Evolutionary conservation across 2,888 invertebrate species (phyloP).

Genomic region (Amphimallon solstitiale): DNA sequence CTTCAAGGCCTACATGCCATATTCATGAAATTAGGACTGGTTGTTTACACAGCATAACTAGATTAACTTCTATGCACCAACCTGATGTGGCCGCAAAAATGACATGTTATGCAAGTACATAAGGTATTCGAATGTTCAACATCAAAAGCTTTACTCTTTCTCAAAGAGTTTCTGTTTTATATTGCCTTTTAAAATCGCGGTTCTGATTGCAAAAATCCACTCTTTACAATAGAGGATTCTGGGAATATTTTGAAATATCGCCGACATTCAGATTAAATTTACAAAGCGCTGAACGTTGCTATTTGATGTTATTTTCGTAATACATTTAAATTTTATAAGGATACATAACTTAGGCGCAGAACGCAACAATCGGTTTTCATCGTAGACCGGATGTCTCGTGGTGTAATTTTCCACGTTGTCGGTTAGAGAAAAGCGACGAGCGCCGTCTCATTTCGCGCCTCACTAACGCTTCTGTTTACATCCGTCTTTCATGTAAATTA

Average conservation of each 20-base stretch:
- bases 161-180: too few species aligned
- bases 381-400: conserved; percentile 30
- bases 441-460: conserved; percentile 58
- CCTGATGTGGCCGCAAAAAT: too few species aligned
- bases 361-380: conserved; percentile 40
- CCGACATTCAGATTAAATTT: conserved; percentile 24
- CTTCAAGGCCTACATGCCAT: too few species aligned
- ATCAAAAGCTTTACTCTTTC: too few species aligned
- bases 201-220: conserved; percentile 44
- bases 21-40: too few species aligned
- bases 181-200: too few species aligned
- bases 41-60: too few species aligned
- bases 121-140: too few species aligned
- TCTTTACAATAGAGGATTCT: conserved; percentile 41
- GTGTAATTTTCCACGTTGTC: conserved; percentile 40
- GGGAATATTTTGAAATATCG: conserved; percentile 35
- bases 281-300: neutral
- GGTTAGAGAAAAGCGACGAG: conserved; percentile 36
- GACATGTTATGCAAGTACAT: too few species aligned
- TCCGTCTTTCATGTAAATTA: conserved; percentile 59
- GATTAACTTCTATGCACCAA: too few species aligned
- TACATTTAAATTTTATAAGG: conserved; percentile 1
- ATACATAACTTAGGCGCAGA: conserved; percentile 19
- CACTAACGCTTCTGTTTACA: conserved; percentile 59
- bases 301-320: neutral